Evolutionary conservation across 2,113 vertebrate species (phyloP).

Genomic region (Tinamus guttatus): DNA sequence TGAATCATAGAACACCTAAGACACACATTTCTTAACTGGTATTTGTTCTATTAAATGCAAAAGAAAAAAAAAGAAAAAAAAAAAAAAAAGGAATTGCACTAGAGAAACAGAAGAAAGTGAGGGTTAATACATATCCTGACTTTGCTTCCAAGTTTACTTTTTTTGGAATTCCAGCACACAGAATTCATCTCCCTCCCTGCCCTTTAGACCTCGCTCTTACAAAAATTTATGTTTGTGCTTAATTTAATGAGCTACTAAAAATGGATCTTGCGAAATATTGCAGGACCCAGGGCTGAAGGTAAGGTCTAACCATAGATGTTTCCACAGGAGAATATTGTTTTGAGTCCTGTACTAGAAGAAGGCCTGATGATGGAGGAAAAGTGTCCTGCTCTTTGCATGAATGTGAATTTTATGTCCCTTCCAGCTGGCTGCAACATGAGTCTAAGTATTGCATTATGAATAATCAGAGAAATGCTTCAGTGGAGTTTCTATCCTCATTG

Average conservation of each 20-base stretch:
- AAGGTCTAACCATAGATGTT: background rate
- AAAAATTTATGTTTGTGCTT: background rate
- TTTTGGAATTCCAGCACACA: background rate
- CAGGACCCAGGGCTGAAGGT: background rate
- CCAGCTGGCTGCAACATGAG: background rate
- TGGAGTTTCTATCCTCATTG: background rate
- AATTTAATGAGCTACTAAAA: background rate
- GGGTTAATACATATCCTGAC: background rate
- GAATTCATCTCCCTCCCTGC: too few relatives aligned
- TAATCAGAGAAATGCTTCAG: background rate
- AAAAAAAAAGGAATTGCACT: background rate
- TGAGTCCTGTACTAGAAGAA: background rate
- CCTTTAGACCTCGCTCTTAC: background rate
- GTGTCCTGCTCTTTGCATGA: background rate
- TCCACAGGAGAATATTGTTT: background rate
- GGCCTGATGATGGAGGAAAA: background rate
- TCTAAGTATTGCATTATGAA: background rate
- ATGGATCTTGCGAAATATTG: background rate
- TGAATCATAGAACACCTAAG: background rate
- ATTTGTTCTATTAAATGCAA: background rate
- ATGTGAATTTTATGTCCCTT: background rate
- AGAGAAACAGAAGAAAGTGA: background rate
- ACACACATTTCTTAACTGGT: rapidly evolving
- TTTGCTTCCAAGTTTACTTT: background rate
- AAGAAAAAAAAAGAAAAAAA: background rate